These are phyloP conservation scores for Brachypodius melanocephalos DNA, from an alignment of 2,113 vertebrate genomes.

Conservation along the genomic window DNA sequence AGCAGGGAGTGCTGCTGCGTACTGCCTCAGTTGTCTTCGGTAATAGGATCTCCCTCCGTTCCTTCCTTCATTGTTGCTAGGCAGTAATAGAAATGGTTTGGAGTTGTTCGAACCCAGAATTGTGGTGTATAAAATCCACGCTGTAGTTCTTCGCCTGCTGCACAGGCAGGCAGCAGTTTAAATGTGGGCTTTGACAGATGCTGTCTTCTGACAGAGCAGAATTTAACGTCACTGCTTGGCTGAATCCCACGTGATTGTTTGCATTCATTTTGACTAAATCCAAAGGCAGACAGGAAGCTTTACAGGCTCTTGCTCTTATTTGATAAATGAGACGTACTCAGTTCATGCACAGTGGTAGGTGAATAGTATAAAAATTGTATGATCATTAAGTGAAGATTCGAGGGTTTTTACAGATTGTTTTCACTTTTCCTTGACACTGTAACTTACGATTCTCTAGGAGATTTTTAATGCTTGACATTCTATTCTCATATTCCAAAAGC, in stretches of 20 bases:
- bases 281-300: slow-evolving; percentile 70
- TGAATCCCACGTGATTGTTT: slow-evolving; percentile 82
- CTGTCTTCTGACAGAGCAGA: slow-evolving; percentile 85
- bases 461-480: slow-evolving; percentile 17
- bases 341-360: slow-evolving; percentile 18
- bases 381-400: slow-evolving; percentile 43
- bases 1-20: slow-evolving; percentile 46
- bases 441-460: not conserved
- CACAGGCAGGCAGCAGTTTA: slow-evolving; percentile 80
- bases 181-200: slow-evolving; percentile 86
- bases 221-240: slow-evolving; percentile 83
- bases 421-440: not conserved
- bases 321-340: slow-evolving; percentile 36
- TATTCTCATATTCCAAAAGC: slow-evolving; percentile 10
- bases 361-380: slow-evolving; percentile 37
- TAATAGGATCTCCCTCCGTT: slow-evolving; percentile 62
- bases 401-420: slow-evolving; percentile 17
- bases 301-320: slow-evolving; percentile 40
- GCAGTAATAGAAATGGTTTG: slow-evolving; percentile 69
- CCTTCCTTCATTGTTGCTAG: slow-evolving; percentile 74
- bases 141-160: slow-evolving; percentile 73
- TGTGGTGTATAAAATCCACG: slow-evolving; percentile 68
- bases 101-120: slow-evolving; percentile 54
- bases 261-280: slow-evolving; percentile 79
- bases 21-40: slow-evolving; percentile 46